Conservation (phyloP, 1,140 invertebrate genomes). For the Cepaea nemoralis region DNA sequence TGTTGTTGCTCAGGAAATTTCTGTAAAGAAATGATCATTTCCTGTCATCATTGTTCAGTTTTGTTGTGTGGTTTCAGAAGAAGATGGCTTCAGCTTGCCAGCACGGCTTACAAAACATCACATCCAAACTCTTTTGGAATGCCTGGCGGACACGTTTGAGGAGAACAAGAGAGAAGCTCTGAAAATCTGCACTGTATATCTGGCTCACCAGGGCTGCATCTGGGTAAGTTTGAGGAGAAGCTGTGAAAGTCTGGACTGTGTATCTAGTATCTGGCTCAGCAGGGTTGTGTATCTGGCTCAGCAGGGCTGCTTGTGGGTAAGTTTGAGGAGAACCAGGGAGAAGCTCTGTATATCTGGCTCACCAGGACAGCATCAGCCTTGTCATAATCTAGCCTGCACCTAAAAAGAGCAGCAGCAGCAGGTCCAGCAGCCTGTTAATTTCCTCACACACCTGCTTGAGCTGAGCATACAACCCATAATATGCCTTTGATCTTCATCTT, state of each 20-base stretch:
- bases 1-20: too few species aligned
- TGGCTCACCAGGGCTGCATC: not conserved
- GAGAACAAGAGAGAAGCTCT: slow-evolving; percentile 81
- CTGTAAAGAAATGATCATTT: too few species aligned
- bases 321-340: slow-evolving; percentile 84
- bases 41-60: too few species aligned
- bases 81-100: slow-evolving; percentile 21
- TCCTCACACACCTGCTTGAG: too few species aligned
- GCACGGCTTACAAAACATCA: slow-evolving; percentile 28
- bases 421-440: too few species aligned
- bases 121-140: slow-evolving; percentile 74
- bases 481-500: too few species aligned
- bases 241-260: too few species aligned
- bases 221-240: slow-evolving; percentile 29
- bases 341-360: slow-evolving; percentile 70
- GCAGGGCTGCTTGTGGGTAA: slow-evolving; percentile 84
- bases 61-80: not conserved
- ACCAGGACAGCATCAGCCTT: not conserved
- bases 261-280: too few species aligned
- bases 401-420: too few species aligned
- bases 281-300: too few species aligned
- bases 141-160: slow-evolving; percentile 84
- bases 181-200: slow-evolving; percentile 71
- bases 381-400: too few species aligned
- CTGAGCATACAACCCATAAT: too few species aligned